Base-by-base conservation (phyloP, 2,113 vertebrate genomes). In the Saimiri boliviensis region DNA sequence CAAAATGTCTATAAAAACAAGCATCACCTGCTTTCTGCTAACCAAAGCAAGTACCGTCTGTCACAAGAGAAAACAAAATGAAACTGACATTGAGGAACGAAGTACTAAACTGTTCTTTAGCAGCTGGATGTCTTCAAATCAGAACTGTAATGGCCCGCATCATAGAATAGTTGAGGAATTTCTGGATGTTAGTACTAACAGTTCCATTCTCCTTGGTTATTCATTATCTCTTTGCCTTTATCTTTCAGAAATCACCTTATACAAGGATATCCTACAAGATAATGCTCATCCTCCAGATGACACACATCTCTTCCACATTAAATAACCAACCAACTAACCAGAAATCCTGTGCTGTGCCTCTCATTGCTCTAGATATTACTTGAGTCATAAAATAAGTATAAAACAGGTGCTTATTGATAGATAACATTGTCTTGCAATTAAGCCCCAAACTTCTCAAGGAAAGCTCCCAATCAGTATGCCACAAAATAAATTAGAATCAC, bases 61-160 rank as follows among this genome's bases (percentile, higher is more conserved):
- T 85, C 89, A 95, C 6, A 56, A 81, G 58, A 60, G 86, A 91
- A 97, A 96, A 85, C 17, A 89, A 73, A 93, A 86, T 20, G 79
- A 58, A 97, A 42, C 60, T 56, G 83, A 92, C 91, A 84, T 77
- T 37, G 66, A 86, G 74, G 86, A 37, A 83, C 23, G 91, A 89
- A 58, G 21, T 45, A 90, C 35, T 32, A 91, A 94, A 81, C 84
- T 82, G 35, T 91, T 73, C 89, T 47, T 95, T 86, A 93, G 86
- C 90, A 94, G 68, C 86, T 95, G 92, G 52, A 25, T 89, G 20
- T 89, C 86, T 94, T 92, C 81, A 96, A 82, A 76, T 40, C 56
- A 84, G 17, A 90, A 79, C 4, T 80, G 81, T 77, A 96, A 95
- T 77, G 71, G 71, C 32, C 32, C 74, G 58, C 16, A 1, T 45